Conservation (phyloP, 37 sponge, comb jelly and placozoan species). For the Beroe forskalii region DNA sequence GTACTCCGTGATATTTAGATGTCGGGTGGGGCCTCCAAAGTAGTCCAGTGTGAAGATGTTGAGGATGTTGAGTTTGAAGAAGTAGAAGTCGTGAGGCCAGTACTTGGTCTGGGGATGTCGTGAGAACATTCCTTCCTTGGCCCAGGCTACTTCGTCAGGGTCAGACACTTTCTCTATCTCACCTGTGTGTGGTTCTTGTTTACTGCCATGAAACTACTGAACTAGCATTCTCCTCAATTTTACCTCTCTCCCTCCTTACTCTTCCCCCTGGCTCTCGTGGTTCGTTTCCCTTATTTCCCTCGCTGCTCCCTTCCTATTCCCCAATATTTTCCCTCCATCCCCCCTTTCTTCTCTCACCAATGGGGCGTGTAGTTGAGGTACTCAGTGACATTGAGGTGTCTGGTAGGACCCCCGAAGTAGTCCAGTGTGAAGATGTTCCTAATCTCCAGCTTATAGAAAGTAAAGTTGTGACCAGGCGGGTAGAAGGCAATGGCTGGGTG, state of each 20-base stretch:
- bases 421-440: neutral
- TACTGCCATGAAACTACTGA: too few species aligned
- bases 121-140: conserved; percentile 16
- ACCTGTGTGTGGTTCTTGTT: neutral
- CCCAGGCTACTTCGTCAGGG: neutral
- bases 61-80: conserved; percentile 28
- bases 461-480: neutral
- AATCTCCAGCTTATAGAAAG: conserved; percentile 19
- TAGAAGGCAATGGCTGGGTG: neutral
- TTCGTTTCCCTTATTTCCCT: too few species aligned
- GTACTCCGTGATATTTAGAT: conserved; percentile 28
- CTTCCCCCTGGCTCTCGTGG: too few species aligned
- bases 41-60: conserved; percentile 43
- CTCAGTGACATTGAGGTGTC: conserved; percentile 10
- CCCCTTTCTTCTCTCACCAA: neutral
- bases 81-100: conserved; percentile 51
- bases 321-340: too few species aligned
- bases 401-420: conserved; percentile 18
- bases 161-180: conserved; percentile 60
- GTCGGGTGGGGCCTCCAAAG: conserved; percentile 11
- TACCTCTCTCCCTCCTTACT: too few species aligned
- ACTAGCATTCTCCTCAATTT: too few species aligned
- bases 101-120: conserved; percentile 10
- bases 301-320: too few species aligned
- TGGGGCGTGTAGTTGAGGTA: neutral